These are phyloP conservation scores for Agapornis roseicollis DNA, from an alignment of 2,113 vertebrate species.

Conservation along the genomic window DNA sequence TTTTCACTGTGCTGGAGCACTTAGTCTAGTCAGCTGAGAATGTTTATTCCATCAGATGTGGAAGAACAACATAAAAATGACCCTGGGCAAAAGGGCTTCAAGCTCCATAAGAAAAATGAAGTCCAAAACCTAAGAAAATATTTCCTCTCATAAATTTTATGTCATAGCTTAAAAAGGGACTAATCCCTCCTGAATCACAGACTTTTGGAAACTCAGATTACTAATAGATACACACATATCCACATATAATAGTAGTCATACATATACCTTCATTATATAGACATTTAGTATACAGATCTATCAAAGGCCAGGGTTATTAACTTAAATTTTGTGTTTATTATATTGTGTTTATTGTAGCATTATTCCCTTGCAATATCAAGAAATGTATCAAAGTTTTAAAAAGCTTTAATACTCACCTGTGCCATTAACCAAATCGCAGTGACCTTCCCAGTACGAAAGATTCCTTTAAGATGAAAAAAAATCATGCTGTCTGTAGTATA, in stretches of 20 bases:
- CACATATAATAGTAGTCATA: not conserved
- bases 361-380: not conserved
- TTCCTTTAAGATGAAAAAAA: slow-evolving; percentile 69
- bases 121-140: not conserved
- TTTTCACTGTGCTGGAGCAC: not conserved
- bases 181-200: not conserved
- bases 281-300: not conserved
- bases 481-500: not conserved
- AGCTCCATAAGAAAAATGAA: not conserved
- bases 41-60: not conserved
- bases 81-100: not conserved
- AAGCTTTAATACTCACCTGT: slow-evolving; percentile 80
- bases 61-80: not conserved
- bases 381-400: not conserved
- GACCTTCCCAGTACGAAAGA: slow-evolving; percentile 81
- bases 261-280: not conserved
- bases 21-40: not conserved
- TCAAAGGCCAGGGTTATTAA: not conserved
- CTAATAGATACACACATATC: not conserved
- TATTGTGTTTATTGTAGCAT: not conserved
- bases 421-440: slow-evolving; percentile 93
- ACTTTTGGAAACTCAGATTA: not conserved
- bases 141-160: not conserved
- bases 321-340: not conserved
- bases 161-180: not conserved